Conservation (phyloP, 2,888 invertebrate genomes). For the Drosophila paracracens region DNA sequence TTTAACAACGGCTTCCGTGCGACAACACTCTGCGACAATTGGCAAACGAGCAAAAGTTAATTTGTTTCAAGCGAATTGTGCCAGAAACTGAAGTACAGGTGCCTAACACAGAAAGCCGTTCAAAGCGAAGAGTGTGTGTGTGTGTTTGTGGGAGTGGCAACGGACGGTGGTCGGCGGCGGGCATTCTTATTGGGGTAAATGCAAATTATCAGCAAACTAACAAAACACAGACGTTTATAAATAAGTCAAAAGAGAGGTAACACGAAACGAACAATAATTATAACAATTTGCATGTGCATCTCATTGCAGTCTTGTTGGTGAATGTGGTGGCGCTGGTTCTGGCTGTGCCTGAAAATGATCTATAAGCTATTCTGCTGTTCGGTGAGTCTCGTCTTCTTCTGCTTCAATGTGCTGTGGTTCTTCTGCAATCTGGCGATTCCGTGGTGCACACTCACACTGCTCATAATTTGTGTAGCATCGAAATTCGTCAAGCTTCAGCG, state of each 20-base stretch:
- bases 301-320: conserved; percentile 54
- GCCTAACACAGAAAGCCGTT: not conserved
- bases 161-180: conserved; percentile 51
- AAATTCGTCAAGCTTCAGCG: conserved; percentile 84
- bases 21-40: not conserved
- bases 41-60: not conserved
- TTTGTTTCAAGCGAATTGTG: conserved; percentile 7
- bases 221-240: conserved; percentile 53
- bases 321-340: conserved; percentile 82
- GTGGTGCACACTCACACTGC: conserved; percentile 83
- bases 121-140: conserved; percentile 23
- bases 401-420: conserved; percentile 84
- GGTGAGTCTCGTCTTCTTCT: conserved; percentile 80
- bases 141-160: conserved; percentile 34
- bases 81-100: not conserved
- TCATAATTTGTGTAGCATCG: conserved; percentile 83
- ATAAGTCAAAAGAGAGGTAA: conserved; percentile 41
- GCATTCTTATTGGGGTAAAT: conserved; percentile 64
- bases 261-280: conserved; percentile 2
- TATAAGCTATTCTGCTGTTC: conserved; percentile 83
- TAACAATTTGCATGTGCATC: conserved; percentile 24
- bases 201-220: conserved; percentile 38
- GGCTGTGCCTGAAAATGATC: conserved; percentile 83
- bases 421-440: conserved; percentile 84
- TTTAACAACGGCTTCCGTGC: conserved; percentile 32